A percentile compares a stretch with the other conserved stretches of the same genome.
phyloP scores from a whole-genome alignment of 2,797 vertebrate species.

The Parotocinclus haroldoi region DNA sequence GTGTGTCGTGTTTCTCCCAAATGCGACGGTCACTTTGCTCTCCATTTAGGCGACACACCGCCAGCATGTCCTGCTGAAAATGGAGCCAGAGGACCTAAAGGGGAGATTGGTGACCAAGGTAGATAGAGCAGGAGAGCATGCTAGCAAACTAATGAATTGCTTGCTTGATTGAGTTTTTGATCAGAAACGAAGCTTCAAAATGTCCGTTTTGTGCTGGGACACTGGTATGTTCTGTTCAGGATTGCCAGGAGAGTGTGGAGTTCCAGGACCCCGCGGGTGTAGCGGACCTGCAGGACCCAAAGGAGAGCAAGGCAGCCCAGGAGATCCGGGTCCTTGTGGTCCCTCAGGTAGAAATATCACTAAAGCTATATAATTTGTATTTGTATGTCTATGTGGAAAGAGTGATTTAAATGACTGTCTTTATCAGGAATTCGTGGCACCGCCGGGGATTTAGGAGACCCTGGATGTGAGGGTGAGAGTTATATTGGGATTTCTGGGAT shows the following conservation, averaged over 20 bases:
- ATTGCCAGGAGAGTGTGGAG: conserved; percentile 52
- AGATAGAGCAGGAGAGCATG: neutral
- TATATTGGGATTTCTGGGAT: conserved; percentile 58
- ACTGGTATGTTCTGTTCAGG: conserved; percentile 44
- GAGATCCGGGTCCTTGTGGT: conserved; percentile 52
- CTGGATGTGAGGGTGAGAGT: conserved; percentile 60
- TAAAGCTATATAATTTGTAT: no score
- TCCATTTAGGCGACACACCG: neutral
- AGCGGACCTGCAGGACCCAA: conserved; percentile 57
- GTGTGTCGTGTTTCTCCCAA: no score
- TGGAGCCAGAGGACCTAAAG: neutral
- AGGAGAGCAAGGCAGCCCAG: conserved; percentile 59
- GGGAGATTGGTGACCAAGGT: neutral
- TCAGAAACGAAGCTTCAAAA: no score
- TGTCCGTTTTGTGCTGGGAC: no score
- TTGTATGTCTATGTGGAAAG: no score
- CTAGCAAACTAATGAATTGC: neutral
- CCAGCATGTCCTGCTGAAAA: neutral
- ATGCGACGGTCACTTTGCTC: neutral
- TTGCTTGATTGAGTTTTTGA: neutral
- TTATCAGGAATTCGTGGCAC: conserved; percentile 55
- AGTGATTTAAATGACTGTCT: no score
- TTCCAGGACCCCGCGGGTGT: conserved; percentile 54
- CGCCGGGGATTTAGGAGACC: conserved; percentile 59
- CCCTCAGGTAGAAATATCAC: conserved; percentile 50